Evolutionary conservation across 2,113 vertebrate genomes (phyloP), one percentile per base, ranked within the genome.

Genomic region (Herpailurus yagouaroundi): DNA sequence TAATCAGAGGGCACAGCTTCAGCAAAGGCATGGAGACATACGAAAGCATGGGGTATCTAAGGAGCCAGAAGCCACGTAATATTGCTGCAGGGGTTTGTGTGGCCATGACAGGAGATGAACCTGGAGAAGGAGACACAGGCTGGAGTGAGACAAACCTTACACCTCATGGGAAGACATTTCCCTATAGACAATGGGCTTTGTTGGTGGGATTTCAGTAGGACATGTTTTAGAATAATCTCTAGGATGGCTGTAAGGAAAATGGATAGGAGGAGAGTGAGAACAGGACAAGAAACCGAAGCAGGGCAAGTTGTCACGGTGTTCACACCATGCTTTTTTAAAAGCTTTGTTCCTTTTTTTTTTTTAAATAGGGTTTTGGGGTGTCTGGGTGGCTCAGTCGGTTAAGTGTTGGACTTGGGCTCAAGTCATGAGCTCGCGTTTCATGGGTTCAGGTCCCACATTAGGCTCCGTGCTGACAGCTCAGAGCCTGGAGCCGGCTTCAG

Each of bases 1-100:
- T 89, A 95, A 84, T 71, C 80, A 95, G 38, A 93, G 57, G 64
- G 31, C 89, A 74, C 83, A 76, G 92, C 92, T 95, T 92, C 73
- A 96, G n/a, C 55, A 79, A 93, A 98, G 76, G 52, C 92, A 94
- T 2, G 14, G 87, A 77, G 60, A 23, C 50, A 33, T 86, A 71
- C 18, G 73, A 93, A 81, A 76, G 16, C 50, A 48, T 8, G 36
- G 73, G 5, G 23, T 52, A 23, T 36, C 52, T 29, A 71, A 92
- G 77, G 89, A 82, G 60, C 66, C 76, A 57, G 91, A 57, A 83
- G 57, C 50, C n/a, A 23, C 18, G 89, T 64, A 57, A 73, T 55
- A 12, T 12, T 71, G 69, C 29, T 5, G 2, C 7, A 15, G 55
- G 33, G 50, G 36, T 71, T 91, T 55, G 33, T 63, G 31, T 36